Base-by-base conservation (phyloP, 2,797 vertebrate species). In the Pseudopleuronectes americanus region DNA sequence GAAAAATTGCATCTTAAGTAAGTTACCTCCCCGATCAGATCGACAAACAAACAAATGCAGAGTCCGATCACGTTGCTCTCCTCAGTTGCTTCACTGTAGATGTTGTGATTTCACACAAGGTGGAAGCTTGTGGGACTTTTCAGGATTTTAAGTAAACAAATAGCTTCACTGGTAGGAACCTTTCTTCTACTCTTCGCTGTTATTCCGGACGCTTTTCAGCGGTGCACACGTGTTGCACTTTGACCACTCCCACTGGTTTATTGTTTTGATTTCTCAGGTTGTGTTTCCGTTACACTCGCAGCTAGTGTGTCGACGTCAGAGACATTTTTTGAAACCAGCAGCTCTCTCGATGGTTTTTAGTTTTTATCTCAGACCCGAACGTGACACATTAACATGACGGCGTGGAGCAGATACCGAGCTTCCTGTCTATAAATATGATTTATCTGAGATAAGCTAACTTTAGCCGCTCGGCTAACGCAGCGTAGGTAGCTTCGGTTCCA, bases 201-300 rank as follows among this genome's bases (percentile, higher is more conserved):
- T 21, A 13, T 51, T 51, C 5, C 19, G 92, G 91, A 89, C 45
- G 3, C 1, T n/a, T 88, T 88, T 85, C 4, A 13, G 0, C 1
- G 78, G 21, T 33, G 90, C 77, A 88, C 91, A 55, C 14, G 1
- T 0, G 1, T 1, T 85, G 87, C 92, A 87, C 92, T 92, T 85
- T 91, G 55, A 93, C 88, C 88, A 64, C 31, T 52, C 8, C 0
- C 2, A 62, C 43, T 56, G 81, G 52, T 74, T 90, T 85, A 89
- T 93, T 95, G 91, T 94, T 93, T 92, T 93, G 87, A 78, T 85
- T 84, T 55, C 71, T 68, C 66, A 31, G 71, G 16, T 26, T 79
- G 16, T 22, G 4, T 55, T 55, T 80, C 60, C 1, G 1, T 17
- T 33, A 59, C 10, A 58, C 23, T 8, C 26, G 6, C 21, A 12